phyloP scores from a whole-genome alignment of 2,797 vertebrate species.

The Tokudaia muenninki region DNA sequence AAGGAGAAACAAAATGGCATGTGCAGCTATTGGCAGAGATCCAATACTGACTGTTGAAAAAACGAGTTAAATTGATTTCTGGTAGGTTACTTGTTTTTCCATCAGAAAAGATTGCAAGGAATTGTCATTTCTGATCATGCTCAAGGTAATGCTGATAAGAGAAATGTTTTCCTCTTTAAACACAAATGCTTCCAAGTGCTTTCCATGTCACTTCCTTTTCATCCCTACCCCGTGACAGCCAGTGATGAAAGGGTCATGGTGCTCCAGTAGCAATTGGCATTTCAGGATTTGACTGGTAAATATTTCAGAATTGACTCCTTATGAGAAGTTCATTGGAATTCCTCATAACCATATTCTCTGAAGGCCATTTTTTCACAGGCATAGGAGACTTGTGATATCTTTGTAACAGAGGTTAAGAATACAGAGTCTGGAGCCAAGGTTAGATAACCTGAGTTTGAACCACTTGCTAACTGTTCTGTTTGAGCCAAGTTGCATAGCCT shows the following conservation, averaged over 20 bases:
- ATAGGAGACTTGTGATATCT: conserved; percentile 23
- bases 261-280: background rate
- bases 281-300: conserved; percentile 43
- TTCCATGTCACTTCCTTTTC: background rate
- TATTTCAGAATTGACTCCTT: conserved; percentile 45
- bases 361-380: background rate
- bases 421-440: background rate
- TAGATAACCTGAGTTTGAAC: conserved; percentile 1
- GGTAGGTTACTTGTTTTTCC: background rate
- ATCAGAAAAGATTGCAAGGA: conserved; percentile 12
- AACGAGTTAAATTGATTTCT: conserved; percentile 42
- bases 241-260: background rate
- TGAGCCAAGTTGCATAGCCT: background rate
- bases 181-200: background rate
- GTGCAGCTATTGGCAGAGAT: background rate
- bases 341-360: background rate
- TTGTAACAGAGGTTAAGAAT: background rate
- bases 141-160: background rate
- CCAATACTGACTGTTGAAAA: background rate
- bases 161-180: background rate
- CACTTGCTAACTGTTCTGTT: background rate
- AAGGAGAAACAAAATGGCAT: background rate
- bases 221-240: background rate
- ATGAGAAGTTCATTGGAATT: conserved; percentile 29
- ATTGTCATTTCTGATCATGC: background rate